A percentile compares a stretch with the other conserved stretches of the same genome.
These are phyloP conservation scores for Argyresthia albistria DNA, from an alignment of 2,888 invertebrate species.

Conservation along the genomic window DNA sequence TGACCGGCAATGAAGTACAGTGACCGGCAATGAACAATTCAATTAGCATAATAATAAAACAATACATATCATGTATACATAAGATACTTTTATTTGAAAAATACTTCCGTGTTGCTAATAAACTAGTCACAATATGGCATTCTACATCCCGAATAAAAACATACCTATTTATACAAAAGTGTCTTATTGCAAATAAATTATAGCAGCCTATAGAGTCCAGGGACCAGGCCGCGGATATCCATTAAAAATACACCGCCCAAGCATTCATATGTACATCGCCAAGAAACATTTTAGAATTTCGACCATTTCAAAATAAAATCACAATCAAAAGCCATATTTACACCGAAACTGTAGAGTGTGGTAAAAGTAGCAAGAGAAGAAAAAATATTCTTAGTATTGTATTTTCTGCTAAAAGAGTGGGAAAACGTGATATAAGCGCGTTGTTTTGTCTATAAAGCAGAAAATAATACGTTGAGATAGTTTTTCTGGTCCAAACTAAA, in stretches of 20 bases:
- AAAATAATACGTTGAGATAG: no score
- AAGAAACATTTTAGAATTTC: slow-evolving; percentile 14
- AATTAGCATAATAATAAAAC: no score
- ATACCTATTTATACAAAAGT: slow-evolving; percentile 13
- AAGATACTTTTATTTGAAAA: slow-evolving; percentile 53
- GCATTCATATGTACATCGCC: no score
- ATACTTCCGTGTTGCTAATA: slow-evolving; percentile 43
- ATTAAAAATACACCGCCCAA: slow-evolving; percentile 17
- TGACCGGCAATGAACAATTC: no score
- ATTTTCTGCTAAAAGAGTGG: no score
- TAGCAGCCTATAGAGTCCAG: slow-evolving; percentile 18
- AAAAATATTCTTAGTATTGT: no score
- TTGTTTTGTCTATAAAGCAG: no score
- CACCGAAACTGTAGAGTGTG: slow-evolving; percentile 3
- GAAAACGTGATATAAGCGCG: no score
- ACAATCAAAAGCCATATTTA: slow-evolving; percentile 15
- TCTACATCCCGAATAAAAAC: slow-evolving; percentile 34
- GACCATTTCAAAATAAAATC: slow-evolving; percentile 10
- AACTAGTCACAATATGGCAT: slow-evolving; percentile 52
- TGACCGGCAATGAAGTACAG: no score
- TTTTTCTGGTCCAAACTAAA: no score
- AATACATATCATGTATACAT: slow-evolving; percentile 31
- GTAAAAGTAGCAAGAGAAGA: no score
- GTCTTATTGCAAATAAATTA: slow-evolving; percentile 32
- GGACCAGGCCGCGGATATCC: slow-evolving; percentile 18